A percentile compares a stretch with the other conserved stretches of the same genome.
These are phyloP conservation scores for Tamias sibiricus DNA, from an alignment of 2,113 vertebrate genomes.

Conservation along the genomic window DNA sequence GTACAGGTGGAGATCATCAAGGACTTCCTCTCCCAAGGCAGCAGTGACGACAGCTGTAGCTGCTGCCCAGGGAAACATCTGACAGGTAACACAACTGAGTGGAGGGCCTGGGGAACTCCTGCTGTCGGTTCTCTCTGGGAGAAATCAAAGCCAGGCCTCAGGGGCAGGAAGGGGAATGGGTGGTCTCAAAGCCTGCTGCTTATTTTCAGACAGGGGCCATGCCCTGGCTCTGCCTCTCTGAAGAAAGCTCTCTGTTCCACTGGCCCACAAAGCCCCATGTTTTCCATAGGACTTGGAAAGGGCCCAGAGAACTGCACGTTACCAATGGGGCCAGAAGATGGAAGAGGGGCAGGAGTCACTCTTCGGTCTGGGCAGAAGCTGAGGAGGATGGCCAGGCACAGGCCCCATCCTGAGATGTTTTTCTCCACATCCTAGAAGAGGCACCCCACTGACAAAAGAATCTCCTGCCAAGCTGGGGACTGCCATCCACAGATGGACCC, in stretches of 20 bases:
- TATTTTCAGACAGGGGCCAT: not conserved
- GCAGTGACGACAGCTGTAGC: not conserved
- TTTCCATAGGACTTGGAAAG: not conserved
- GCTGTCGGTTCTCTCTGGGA: not conserved
- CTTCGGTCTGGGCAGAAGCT: not conserved
- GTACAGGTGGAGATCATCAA: not conserved
- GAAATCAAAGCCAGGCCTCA: not conserved
- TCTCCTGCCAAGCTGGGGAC: not conserved
- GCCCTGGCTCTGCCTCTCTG: not conserved
- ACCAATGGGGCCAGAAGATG: not conserved
- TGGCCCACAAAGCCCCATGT: not conserved
- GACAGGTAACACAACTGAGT: not conserved
- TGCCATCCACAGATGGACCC: not conserved
- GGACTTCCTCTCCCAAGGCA: not conserved
- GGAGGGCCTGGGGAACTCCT: not conserved
- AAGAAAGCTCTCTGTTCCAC: not conserved
- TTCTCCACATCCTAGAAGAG: not conserved
- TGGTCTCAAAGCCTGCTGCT: not conserved
- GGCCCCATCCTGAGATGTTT: not conserved
- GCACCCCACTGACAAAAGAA: not conserved
- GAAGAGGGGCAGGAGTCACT: not conserved
- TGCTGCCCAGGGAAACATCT: not conserved
- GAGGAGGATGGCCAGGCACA: not conserved
- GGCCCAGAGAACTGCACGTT: not conserved
- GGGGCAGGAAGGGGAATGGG: rapidly evolving